These are phyloP conservation scores for Prorops nasuta DNA, from an alignment of 1,140 invertebrate genomes.

Conservation along the genomic window DNA sequence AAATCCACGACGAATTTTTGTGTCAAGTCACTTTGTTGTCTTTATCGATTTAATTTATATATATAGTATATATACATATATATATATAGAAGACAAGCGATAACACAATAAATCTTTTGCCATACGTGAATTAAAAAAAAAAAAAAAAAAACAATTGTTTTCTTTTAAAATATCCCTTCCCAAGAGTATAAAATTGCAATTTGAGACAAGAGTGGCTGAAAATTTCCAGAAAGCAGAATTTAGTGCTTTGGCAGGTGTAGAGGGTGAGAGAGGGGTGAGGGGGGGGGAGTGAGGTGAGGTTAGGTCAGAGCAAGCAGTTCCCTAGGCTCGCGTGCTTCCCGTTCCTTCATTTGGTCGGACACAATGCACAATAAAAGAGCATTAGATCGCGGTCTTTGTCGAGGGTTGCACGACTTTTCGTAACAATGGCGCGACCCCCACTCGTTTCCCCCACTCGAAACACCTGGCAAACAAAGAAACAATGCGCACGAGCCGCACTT, in stretches of 20 bases:
- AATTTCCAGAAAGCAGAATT: too few relatives aligned
- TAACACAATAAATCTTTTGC: constrained; percentile 5
- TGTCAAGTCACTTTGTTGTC: not conserved
- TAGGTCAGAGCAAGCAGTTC: constrained; percentile 4
- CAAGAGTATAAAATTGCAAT: too few relatives aligned
- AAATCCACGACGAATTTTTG: too few relatives aligned
- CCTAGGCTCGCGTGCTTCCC: constrained; percentile 16
- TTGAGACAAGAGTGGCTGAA: too few relatives aligned
- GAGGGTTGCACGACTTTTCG: constrained; percentile 48
- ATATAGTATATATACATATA: too few relatives aligned
- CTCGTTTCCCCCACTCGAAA: constrained; percentile 45
- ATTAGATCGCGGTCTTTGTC: constrained; percentile 55
- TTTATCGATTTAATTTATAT: not conserved
- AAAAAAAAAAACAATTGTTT: not conserved
- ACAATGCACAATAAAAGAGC: constrained; percentile 58
- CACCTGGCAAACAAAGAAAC: constrained; percentile 57
- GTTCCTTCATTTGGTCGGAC: constrained; percentile 35
- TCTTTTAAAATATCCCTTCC: not conserved
- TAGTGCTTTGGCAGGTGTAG: too few relatives aligned
- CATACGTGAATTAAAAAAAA: not conserved
- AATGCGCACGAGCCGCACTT: constrained; percentile 47
- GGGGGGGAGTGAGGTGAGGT: too few relatives aligned
- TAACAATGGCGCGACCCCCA: constrained; percentile 47
- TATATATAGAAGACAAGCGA: not conserved
- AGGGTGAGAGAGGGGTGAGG: too few relatives aligned